Conservation (phyloP, 2,888 invertebrate genomes). For the Pheosia gnoma region DNA sequence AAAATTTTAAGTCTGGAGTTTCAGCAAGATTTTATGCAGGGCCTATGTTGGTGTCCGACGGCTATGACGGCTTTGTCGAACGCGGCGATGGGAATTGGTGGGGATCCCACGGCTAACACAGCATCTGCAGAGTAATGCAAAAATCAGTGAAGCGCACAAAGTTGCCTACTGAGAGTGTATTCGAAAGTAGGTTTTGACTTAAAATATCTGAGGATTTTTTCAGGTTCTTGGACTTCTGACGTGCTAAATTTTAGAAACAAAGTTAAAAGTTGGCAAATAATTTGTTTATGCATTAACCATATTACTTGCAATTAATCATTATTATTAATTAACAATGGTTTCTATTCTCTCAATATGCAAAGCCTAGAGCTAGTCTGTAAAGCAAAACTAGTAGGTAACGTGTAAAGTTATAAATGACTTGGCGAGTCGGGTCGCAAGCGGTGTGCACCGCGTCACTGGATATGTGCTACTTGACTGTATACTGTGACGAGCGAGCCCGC, state of each 20-base stretch:
- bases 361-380: no score
- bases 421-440: slow-evolving; percentile 32
- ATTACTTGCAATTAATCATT: no score
- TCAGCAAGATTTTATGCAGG: slow-evolving; percentile 15
- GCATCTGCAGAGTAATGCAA: slow-evolving; percentile 61
- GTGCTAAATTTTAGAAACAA: no score
- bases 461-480: slow-evolving; percentile 83
- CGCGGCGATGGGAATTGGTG: slow-evolving; percentile 72
- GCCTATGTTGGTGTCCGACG: slow-evolving; percentile 48
- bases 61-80: slow-evolving; percentile 75
- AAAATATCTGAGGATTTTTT: no score
- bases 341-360: no score
- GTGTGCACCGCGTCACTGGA: slow-evolving; percentile 64
- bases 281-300: no score
- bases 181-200: neutral
- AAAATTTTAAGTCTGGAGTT: no score
- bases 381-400: neutral
- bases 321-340: no score
- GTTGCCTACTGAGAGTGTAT: neutral
- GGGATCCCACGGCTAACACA: slow-evolving; percentile 73
- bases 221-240: no score
- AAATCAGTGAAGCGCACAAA: neutral
- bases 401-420: slow-evolving; percentile 29
- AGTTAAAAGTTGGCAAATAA: no score
- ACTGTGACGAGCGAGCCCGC: slow-evolving; percentile 77